phyloP scores from a whole-genome alignment of 2,797 vertebrate species.

The Ciconia nigra region DNA sequence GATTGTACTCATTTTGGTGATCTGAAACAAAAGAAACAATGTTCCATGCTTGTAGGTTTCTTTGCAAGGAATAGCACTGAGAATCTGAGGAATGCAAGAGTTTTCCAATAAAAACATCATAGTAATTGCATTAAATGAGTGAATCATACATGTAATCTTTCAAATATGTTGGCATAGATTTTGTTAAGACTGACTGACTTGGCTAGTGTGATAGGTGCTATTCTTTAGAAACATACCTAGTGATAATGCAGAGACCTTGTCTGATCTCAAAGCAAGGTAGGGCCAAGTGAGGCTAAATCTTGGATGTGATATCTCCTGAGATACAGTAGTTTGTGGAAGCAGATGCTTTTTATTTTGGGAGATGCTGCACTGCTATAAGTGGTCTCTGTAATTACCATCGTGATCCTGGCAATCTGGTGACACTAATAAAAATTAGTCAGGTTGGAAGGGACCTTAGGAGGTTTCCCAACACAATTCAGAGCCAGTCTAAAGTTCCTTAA shows the following conservation, averaged over 20 bases:
- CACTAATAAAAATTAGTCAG: neutral
- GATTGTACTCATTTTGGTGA: neutral
- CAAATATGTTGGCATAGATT: constrained; percentile 19
- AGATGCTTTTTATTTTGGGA: neutral
- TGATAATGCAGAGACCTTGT: neutral
- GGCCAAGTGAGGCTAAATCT: neutral
- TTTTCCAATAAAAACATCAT: constrained; percentile 51
- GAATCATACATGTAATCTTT: constrained; percentile 7
- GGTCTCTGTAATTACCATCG: neutral
- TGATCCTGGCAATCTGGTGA: neutral
- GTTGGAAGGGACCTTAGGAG: neutral
- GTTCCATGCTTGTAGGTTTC: neutral
- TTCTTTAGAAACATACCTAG: neutral
- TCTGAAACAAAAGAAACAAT: neutral
- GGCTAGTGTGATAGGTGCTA: neutral
- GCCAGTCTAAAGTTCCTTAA: neutral
- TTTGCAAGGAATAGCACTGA: neutral
- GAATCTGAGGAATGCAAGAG: constrained; percentile 14
- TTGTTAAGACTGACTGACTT: neutral
- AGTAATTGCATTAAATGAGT: constrained; percentile 30
- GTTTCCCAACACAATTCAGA: neutral
- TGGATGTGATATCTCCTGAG: neutral
- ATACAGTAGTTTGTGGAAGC: neutral
- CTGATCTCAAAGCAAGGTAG: neutral
- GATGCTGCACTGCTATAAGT: neutral